phyloP scores from a whole-genome alignment of 1,140 invertebrate genomes.

The Drosophila paulistorum region DNA sequence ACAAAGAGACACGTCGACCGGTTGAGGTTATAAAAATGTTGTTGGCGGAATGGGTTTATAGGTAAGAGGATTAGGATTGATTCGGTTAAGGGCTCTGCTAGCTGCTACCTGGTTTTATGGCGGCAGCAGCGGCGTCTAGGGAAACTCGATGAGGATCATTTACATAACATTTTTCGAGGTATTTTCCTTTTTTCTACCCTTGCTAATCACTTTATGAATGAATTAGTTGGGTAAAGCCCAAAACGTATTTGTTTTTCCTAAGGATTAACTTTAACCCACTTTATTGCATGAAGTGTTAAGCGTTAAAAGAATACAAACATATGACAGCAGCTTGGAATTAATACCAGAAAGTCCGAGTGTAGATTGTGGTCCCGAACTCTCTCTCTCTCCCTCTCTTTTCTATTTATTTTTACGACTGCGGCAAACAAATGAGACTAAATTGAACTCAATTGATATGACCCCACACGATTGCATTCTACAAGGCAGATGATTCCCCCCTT shows the following conservation, averaged over 20 bases:
- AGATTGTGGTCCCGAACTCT: constrained; percentile 6
- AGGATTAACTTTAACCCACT: constrained; percentile 43
- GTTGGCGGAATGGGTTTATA: constrained; percentile 47
- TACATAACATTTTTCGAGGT: constrained; percentile 42
- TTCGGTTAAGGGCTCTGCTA: constrained; percentile 31
- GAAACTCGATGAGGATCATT: constrained; percentile 15
- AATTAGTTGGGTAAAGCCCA: constrained; percentile 20
- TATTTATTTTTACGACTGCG: constrained; percentile 27
- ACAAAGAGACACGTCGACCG: constrained; percentile 61
- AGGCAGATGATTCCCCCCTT: neutral
- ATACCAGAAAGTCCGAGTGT: constrained; percentile 11
- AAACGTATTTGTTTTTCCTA: constrained; percentile 29
- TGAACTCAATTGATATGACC: constrained; percentile 82
- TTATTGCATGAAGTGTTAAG: neutral
- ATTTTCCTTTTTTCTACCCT: neutral
- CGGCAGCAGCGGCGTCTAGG: constrained; percentile 24
- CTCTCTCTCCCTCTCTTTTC: neutral
- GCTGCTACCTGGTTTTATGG: constrained; percentile 14
- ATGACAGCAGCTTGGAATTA: constrained; percentile 36
- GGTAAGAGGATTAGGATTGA: constrained; percentile 50
- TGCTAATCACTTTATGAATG: constrained; percentile 52
- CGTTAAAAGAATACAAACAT: constrained; percentile 36
- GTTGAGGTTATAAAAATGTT: constrained; percentile 56
- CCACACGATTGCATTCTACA: constrained; percentile 44
- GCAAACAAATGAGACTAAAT: constrained; percentile 73